Conservation (phyloP, 2,888 invertebrate species). For the Orthosia incerta region DNA sequence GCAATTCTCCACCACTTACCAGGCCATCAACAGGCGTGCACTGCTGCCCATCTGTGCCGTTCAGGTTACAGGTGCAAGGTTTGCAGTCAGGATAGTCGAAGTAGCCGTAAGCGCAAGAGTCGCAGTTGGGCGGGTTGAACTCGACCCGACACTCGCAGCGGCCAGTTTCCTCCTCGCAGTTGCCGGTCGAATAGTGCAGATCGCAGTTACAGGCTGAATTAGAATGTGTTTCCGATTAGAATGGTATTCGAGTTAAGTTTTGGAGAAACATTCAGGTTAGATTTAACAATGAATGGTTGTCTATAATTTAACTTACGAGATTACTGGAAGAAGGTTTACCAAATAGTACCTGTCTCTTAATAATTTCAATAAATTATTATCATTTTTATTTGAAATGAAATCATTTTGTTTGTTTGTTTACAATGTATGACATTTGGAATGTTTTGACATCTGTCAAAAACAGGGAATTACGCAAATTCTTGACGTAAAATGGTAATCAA, state of each 20-base stretch:
- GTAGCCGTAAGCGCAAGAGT: slow-evolving; percentile 96
- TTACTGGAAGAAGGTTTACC: neutral
- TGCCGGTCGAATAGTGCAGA: slow-evolving; percentile 96
- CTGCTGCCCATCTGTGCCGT: slow-evolving; percentile 96
- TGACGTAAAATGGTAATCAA: no score
- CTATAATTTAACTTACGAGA: neutral
- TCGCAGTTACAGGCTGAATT: slow-evolving; percentile 96
- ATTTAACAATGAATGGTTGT: neutral
- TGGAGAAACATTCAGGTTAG: neutral
- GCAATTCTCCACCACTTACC: slow-evolving; percentile 65
- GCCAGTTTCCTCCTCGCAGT: slow-evolving; percentile 97
- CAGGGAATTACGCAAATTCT: neutral
- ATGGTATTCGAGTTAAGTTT: neutral
- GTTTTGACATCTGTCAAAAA: slow-evolving; percentile 2
- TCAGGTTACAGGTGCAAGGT: slow-evolving; percentile 97
- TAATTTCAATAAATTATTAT: neutral
- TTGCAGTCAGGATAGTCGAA: slow-evolving; percentile 98
- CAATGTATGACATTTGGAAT: neutral
- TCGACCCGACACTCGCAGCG: slow-evolving; percentile 96
- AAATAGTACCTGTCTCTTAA: neutral
- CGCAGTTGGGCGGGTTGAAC: slow-evolving; percentile 95
- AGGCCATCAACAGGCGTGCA: slow-evolving; percentile 95
- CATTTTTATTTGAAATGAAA: no score
- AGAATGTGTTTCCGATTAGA: neutral
- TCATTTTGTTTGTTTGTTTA: neutral